These are phyloP conservation scores for Metacarcinus magister DNA, from an alignment of 2,888 invertebrate species.

Conservation along the genomic window DNA sequence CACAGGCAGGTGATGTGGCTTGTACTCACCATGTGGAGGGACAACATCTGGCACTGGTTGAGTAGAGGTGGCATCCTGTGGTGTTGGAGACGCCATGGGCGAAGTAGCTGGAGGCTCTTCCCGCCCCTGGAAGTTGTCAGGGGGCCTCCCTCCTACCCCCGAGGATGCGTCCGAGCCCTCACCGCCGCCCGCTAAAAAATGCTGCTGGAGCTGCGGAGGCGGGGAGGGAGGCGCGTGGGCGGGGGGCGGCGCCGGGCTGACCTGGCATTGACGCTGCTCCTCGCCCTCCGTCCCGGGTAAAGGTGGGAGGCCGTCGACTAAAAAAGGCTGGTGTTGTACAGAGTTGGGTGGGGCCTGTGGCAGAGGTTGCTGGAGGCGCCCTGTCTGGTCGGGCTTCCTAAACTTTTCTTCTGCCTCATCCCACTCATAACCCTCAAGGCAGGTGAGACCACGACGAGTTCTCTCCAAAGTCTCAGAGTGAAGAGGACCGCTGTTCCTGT, in stretches of 20 bases:
- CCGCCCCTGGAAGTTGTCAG: constrained; percentile 62
- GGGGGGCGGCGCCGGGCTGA: constrained; percentile 77
- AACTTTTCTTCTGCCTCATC: constrained; percentile 85
- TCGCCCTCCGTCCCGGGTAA: constrained; percentile 81
- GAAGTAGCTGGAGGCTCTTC: constrained; percentile 54
- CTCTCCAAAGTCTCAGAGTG: constrained; percentile 87
- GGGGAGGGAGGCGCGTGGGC: constrained; percentile 78
- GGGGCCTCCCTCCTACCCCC: constrained; percentile 81
- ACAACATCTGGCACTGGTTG: constrained; percentile 77
- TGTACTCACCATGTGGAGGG: constrained; percentile 76
- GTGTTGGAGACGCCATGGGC: constrained; percentile 52
- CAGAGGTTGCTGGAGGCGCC: constrained; percentile 60
- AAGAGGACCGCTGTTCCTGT: constrained; percentile 78
- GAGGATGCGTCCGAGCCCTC: constrained; percentile 72
- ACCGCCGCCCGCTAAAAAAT: constrained; percentile 78
- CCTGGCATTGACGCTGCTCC: constrained; percentile 77
- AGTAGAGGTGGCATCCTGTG: constrained; percentile 50
- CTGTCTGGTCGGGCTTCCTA: constrained; percentile 82
- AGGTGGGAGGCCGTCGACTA: constrained; percentile 85
- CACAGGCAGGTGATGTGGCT: constrained; percentile 42
- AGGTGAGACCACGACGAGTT: constrained; percentile 83
- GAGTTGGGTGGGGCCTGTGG: constrained; percentile 60
- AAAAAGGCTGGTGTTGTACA: constrained; percentile 84
- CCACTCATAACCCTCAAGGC: constrained; percentile 85
- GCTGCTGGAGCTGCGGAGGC: constrained; percentile 71